phyloP scores from a whole-genome alignment of 2,888 invertebrate genomes.

The Dermolepida albohirtum region DNA sequence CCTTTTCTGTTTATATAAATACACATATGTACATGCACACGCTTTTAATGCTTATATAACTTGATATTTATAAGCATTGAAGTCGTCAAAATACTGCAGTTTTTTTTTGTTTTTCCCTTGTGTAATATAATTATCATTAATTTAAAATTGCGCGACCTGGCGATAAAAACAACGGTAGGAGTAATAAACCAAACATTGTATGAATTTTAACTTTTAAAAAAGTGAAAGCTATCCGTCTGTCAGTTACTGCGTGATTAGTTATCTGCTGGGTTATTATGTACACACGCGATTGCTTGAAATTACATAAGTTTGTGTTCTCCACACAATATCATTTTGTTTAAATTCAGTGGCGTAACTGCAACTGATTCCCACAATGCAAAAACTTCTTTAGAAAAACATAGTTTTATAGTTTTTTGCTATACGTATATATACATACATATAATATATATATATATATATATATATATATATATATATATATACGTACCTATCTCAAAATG shows the following conservation, averaged over 20 bases:
- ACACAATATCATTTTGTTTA: constrained; percentile 34
- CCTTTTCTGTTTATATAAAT: constrained; percentile 1
- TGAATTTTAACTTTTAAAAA: constrained; percentile 45
- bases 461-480: too few species aligned
- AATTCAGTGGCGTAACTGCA: constrained; percentile 30
- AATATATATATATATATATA: too few species aligned
- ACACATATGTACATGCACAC: background rate
- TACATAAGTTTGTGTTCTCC: constrained; percentile 29
- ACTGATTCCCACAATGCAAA: constrained; percentile 28
- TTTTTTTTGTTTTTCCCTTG: constrained; percentile 23
- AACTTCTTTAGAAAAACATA: background rate
- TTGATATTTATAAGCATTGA: constrained; percentile 8
- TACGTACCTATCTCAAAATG: too few species aligned
- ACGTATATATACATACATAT: too few species aligned
- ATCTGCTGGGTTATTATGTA: constrained; percentile 35
- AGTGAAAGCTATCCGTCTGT: constrained; percentile 42
- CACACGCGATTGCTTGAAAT: constrained; percentile 33
- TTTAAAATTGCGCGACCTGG: constrained; percentile 24
- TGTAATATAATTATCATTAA: constrained; percentile 31
- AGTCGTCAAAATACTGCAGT: constrained; percentile 15
- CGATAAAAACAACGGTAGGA: constrained; percentile 17
- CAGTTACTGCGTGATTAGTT: constrained; percentile 38
- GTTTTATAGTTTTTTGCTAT: too few species aligned
- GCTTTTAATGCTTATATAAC: constrained; percentile 17
- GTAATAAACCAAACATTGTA: constrained; percentile 38